A percentile compares a stretch with the other conserved stretches of the same genome.
Evolutionary conservation across 2,113 vertebrate species (phyloP).

Genomic region (Vombatus ursinus): DNA sequence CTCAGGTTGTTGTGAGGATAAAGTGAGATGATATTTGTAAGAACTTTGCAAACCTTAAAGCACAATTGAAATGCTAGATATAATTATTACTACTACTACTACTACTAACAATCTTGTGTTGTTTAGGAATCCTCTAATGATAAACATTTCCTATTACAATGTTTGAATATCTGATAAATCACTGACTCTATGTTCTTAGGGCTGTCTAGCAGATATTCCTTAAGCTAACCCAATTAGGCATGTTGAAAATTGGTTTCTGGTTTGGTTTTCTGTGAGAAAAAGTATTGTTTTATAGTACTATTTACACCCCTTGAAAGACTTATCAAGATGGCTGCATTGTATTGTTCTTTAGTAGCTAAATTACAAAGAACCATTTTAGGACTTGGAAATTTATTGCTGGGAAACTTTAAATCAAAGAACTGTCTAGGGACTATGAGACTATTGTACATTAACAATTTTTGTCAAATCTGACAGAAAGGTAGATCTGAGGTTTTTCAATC

Average conservation of each 20-base stretch:
- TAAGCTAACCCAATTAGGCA: background rate
- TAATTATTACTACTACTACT: conserved; percentile 10
- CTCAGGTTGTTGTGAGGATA: background rate
- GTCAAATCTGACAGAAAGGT: background rate
- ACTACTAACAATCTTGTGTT: conserved; percentile 12
- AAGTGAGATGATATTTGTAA: background rate
- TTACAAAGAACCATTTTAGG: background rate
- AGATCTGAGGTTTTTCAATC: background rate
- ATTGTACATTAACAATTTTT: background rate
- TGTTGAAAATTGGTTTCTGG: background rate
- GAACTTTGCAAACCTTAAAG: background rate
- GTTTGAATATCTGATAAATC: background rate
- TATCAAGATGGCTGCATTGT: background rate
- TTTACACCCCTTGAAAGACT: conserved; percentile 48
- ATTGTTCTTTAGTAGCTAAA: conserved; percentile 29
- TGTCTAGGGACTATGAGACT: background rate
- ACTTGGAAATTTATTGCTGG: background rate
- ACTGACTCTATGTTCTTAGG: conserved; percentile 24
- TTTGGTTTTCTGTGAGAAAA: conserved; percentile 16
- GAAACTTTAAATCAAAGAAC: background rate
- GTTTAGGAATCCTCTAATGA: conserved; percentile 55
- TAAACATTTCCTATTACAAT: conserved; percentile 23
- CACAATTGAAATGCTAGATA: background rate
- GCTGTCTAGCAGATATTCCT: conserved; percentile 22
- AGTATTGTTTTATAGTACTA: conserved; percentile 54